A percentile compares a stretch with the other conserved stretches of the same genome.
phyloP scores from a whole-genome alignment of 2,113 vertebrate species.

The Asarcornis scutulata region DNA sequence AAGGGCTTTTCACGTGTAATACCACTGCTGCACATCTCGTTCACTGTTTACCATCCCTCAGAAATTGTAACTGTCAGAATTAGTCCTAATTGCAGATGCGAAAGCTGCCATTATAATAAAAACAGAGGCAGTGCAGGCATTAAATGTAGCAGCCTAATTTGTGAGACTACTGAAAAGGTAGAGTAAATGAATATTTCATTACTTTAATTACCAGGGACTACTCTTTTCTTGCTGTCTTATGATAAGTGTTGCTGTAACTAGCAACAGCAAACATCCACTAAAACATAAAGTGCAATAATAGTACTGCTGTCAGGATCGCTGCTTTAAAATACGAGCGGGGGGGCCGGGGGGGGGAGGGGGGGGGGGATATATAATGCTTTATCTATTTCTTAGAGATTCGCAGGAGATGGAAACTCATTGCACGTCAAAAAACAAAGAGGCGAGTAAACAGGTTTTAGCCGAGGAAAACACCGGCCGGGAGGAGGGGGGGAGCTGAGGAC shows the following conservation, averaged over 20 bases:
- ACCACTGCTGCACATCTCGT: constrained; percentile 83
- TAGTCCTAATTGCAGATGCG: constrained; percentile 97
- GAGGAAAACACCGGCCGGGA: constrained; percentile 70
- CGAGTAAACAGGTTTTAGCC: constrained; percentile 76
- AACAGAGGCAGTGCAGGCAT: constrained; percentile 93
- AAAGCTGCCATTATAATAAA: constrained; percentile 98
- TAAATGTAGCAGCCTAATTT: constrained; percentile 98
- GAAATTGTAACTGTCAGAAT: constrained; percentile 94
- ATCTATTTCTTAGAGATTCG: constrained; percentile 77
- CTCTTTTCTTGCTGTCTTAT: constrained; percentile 94
- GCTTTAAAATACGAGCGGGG: constrained; percentile 82
- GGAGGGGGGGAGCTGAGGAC: constrained; percentile 9
- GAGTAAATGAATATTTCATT: constrained; percentile 99
- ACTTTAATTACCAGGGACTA: constrained; percentile 99
- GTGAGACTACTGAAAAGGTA: constrained; percentile 97
- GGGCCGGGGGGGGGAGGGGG: background rate
- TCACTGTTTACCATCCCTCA: constrained; percentile 88
- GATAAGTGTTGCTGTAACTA: constrained; percentile 97
- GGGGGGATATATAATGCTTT: constrained; percentile 74
- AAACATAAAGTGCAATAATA: constrained; percentile 96
- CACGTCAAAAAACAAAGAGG: constrained; percentile 70
- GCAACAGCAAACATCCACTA: constrained; percentile 92
- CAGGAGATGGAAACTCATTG: constrained; percentile 77
- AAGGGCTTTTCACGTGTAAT: constrained; percentile 88
- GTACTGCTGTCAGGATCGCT: constrained; percentile 89